Evolutionary conservation across 1,140 invertebrate species (phyloP), one percentile per base, ranked within the genome.

Genomic region (Macrobrachium rosenbergii): DNA sequence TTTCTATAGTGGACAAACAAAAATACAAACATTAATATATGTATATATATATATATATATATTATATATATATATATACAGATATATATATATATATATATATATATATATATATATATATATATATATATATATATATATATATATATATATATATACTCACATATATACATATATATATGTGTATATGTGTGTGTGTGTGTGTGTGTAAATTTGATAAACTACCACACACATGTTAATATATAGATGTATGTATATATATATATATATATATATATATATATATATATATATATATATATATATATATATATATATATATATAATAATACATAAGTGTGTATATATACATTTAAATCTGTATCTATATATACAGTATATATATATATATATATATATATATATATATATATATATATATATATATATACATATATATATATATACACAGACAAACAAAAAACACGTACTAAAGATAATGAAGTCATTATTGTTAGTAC

Each of bases 101-200:
- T n/a, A 69, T n/a, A n/a, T 28, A 69, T 17, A 69, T n/a, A n/a
- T 28, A n/a, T n/a, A 72, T 8, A 72, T 23, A 72, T n/a, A 72
- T 23, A 72, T 37, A 72, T 23, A 28, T n/a, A 72, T 67, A 67
- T 67, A n/a, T 67, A 67, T 67, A n/a, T 67, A 67, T 67, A 67
- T 67, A 67, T 7, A 28, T 52, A 52, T 52, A 52, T 52, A 52
- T 52, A 52, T 52, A 52, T 52, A 52, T 52, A 52, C 7, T 2
- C 7, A 52, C 6, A 72, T 11, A 17, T 12, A 72, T 43, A 72
- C 7, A 72, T 23, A 72, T n/a, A 72, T 10, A 23, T n/a, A 37
- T 23, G 8, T n/a, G 11, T 23, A 28, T 23, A 28, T 11, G 16
- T n/a, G 21, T 23, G 10, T n/a, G 11, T 10, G 11, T 12, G 8